Evolutionary conservation across 2,888 invertebrate species (phyloP).

Genomic region (Yponomeuta sedellus): DNA sequence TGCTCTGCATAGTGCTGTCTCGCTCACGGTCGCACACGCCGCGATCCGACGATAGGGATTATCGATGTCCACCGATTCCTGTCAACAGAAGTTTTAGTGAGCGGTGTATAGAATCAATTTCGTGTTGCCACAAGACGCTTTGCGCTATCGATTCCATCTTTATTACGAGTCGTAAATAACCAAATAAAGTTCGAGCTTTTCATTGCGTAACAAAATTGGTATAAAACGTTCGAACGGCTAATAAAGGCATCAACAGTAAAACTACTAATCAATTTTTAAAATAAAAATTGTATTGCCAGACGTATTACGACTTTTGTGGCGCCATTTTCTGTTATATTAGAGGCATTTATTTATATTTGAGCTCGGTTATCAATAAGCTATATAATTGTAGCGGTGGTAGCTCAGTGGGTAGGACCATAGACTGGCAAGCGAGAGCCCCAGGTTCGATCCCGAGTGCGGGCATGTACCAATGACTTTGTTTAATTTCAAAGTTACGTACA

Average conservation of each 20-base stretch:
- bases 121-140: neutral
- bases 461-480: too few relatives aligned
- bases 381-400: too few relatives aligned
- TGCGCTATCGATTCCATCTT: neutral
- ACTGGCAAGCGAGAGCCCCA: too few relatives aligned
- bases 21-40: constrained; percentile 42
- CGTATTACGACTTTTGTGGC: too few relatives aligned
- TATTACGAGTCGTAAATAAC: neutral
- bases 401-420: too few relatives aligned
- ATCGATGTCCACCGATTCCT: constrained; percentile 66
- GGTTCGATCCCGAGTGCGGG: too few relatives aligned
- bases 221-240: neutral
- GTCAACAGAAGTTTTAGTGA: constrained; percentile 50
- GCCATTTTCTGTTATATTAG: too few relatives aligned
- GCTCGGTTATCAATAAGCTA: too few relatives aligned
- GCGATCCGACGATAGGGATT: constrained; percentile 53
- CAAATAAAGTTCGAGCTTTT: neutral
- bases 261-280: neutral
- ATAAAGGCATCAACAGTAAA: neutral
- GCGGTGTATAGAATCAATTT: constrained; percentile 14
- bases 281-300: too few relatives aligned
- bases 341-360: too few relatives aligned
- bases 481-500: too few relatives aligned
- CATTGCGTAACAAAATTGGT: neutral
- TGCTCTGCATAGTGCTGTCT: neutral